These are phyloP conservation scores for Leucania comma DNA, from an alignment of 2,888 invertebrate genomes.

Conservation along the genomic window DNA sequence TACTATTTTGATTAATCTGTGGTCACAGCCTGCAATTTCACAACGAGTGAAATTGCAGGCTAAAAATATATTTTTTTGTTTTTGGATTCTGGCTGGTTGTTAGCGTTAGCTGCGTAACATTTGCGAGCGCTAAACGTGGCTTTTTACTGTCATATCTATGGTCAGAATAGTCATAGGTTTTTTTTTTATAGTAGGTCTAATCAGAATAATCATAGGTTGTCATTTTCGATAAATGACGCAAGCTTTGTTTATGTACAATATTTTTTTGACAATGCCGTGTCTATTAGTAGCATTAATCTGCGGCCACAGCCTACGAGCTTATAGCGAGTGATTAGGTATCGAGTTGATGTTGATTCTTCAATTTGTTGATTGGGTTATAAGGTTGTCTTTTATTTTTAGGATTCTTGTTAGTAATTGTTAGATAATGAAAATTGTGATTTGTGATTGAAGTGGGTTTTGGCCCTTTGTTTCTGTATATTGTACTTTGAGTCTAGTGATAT, in stretches of 20 bases:
- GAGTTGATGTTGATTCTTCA: constrained; percentile 32
- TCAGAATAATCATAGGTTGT: too few species aligned
- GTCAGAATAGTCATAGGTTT: too few species aligned
- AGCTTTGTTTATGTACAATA: too few species aligned
- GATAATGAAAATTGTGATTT: constrained; percentile 10
- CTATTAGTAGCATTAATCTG: background rate
- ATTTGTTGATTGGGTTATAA: constrained; percentile 33
- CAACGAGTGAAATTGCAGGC: constrained; percentile 44
- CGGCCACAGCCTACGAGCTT: constrained; percentile 6
- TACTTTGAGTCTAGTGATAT: background rate
- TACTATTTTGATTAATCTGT: too few species aligned
- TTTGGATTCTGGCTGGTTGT: too few species aligned
- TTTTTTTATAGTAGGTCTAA: too few species aligned
- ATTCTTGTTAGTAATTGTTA: background rate
- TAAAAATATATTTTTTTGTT: too few species aligned
- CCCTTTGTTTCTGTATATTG: background rate
- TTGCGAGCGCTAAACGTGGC: too few species aligned
- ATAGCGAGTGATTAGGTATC: constrained; percentile 48
- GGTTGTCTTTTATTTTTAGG: constrained; percentile 4
- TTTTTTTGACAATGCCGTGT: too few species aligned
- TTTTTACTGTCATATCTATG: too few species aligned
- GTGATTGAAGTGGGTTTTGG: background rate
- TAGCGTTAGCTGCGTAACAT: too few species aligned
- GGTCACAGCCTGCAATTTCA: constrained; percentile 9
- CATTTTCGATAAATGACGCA: too few species aligned